Base-by-base conservation (phyloP, 2,888 invertebrate species). In the Pseudococcus viburni region DNA sequence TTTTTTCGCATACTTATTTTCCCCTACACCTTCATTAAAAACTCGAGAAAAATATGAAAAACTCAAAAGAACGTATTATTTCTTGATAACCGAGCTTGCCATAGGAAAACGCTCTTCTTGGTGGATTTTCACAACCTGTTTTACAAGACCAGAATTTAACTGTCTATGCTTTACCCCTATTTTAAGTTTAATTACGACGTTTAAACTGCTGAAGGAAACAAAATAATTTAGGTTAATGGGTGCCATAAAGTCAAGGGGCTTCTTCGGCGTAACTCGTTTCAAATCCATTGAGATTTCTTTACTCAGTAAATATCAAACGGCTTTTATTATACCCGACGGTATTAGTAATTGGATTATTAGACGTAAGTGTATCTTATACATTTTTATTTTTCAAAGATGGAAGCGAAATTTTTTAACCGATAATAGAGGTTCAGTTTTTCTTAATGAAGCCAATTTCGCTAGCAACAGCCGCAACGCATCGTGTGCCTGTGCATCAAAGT, bases 201-300 rank as follows among this genome's bases (percentile, higher is more conserved):
- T 83, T 83, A 83, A 83, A 83, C 80, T 83, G 80, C 80, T 83
- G 80, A 83, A 83, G 80, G 46, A 46, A 83, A 83, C 80, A 83
- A 83, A 83, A 83, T 83, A 83, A 83, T 83, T 83, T 83, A 83
- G 80, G 80, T 83, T 83, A 83, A 83, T 83, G 80, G 80, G 80
- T 46, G 80, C 80, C 80, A 83, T 83, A 83, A 83, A 83, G 80
- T 83, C 80, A 83, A 46, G 80, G 80, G 80, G 80, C 77, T 83
- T 83, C 80, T 83, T 83, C 80, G 42, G 80, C 39, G 80, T 83
- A 83, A 83, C 80, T 83, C 80, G 42, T 83, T 83, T 83, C 80
- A 83, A 83, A 83, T 83, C 80, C 80, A 83, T 83, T 46, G 80
- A 83, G 80, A 83, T 83, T 83, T 83, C 80, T 83, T 77, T 83